Conservation (phyloP, 2,113 vertebrate species). For the Terrapene triunguis region DNA sequence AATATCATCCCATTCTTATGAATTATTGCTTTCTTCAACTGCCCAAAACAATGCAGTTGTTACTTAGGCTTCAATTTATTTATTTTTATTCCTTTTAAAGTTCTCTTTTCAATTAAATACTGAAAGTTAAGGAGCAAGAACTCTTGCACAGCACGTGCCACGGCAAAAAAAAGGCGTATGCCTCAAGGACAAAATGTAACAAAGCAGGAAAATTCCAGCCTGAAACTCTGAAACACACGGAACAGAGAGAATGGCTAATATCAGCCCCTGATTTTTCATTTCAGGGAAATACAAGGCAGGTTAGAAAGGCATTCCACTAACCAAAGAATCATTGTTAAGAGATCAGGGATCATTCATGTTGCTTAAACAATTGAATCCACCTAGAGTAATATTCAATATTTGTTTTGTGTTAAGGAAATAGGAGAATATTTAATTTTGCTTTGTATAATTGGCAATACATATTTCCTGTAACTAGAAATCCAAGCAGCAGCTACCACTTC, state of each 20-base stretch:
- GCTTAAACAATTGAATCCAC: background rate
- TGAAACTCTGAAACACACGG: background rate
- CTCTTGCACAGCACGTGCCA: fast-evolving
- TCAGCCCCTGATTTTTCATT: background rate
- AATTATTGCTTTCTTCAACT: background rate
- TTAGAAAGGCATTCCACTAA: background rate
- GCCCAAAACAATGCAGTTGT: background rate
- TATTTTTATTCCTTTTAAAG: background rate
- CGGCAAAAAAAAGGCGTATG: background rate
- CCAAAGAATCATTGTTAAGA: background rate
- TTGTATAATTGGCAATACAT: fast-evolving
- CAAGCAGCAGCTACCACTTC: background rate
- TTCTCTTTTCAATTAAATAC: background rate
- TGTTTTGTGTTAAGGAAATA: background rate
- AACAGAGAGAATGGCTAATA: background rate
- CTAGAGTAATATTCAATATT: background rate
- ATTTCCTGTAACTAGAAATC: background rate
- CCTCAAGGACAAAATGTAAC: fast-evolving
- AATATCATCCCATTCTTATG: background rate
- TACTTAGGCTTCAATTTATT: background rate
- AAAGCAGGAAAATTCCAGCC: background rate
- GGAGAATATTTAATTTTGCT: background rate
- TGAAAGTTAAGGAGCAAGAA: background rate
- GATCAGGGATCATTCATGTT: background rate
- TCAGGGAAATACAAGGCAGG: background rate